These are phyloP conservation scores for Steatornis caripensis DNA, from an alignment of 2,113 vertebrate species.

Conservation along the genomic window DNA sequence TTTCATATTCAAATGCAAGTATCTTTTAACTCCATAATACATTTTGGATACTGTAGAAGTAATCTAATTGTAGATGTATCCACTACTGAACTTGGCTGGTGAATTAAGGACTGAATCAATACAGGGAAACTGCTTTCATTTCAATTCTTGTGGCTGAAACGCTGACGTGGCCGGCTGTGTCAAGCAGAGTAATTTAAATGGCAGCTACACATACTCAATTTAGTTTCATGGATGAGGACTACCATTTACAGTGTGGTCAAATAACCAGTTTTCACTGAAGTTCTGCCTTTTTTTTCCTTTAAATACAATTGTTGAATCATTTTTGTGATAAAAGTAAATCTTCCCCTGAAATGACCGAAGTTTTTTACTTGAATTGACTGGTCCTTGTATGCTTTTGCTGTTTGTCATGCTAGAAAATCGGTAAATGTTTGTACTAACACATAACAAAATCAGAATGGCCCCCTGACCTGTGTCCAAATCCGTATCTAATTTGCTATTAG, in stretches of 20 bases:
- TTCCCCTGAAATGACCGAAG: neutral
- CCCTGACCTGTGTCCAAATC: neutral
- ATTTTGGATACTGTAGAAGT: neutral
- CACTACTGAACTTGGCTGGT: neutral
- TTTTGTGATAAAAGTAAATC: neutral
- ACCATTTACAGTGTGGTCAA: neutral
- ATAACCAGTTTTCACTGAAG: neutral
- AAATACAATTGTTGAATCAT: neutral
- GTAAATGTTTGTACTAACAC: neutral
- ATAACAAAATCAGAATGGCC: neutral
- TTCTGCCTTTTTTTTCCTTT: neutral
- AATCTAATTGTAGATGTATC: neutral
- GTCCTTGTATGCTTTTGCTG: neutral
- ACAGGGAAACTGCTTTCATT: neutral
- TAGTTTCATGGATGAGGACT: neutral
- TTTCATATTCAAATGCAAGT: neutral
- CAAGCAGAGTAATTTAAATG: neutral
- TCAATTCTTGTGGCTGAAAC: neutral
- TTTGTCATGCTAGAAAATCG: neutral
- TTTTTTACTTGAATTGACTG: neutral
- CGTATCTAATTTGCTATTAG: neutral
- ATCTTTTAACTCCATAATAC: neutral
- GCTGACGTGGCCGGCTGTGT: neutral
- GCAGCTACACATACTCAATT: neutral
- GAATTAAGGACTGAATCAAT: neutral